Conservation (phyloP, 2,888 invertebrate genomes). For the Chaitophorus viminalis region DNA sequence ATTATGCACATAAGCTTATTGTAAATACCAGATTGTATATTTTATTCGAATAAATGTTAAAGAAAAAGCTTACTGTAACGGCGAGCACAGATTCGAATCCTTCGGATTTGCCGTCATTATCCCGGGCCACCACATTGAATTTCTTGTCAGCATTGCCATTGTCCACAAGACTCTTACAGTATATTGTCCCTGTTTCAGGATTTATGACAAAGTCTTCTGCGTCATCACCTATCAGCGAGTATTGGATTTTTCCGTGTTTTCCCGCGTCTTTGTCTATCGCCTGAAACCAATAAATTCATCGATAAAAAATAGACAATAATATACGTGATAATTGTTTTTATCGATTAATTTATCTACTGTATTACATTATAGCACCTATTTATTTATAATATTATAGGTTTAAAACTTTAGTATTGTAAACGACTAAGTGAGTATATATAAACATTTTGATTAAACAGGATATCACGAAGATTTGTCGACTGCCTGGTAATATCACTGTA, state of each 20-base stretch:
- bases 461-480: too few species aligned
- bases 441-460: too few species aligned
- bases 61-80: constrained; percentile 38
- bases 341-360: too few species aligned
- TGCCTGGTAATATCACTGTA: too few species aligned
- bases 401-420: too few species aligned
- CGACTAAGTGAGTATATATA: too few species aligned
- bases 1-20: too few species aligned
- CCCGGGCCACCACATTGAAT: constrained; percentile 32
- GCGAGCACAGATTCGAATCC: not conserved
- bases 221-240: constrained; percentile 4
- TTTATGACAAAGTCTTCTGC: constrained; percentile 31
- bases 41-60: too few species aligned
- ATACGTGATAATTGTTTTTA: not conserved
- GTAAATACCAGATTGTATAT: too few species aligned
- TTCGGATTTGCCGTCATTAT: constrained; percentile 7
- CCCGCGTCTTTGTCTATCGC: constrained; percentile 48
- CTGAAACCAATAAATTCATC: constrained; percentile 8
- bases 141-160: not conserved
- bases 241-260: constrained; percentile 48
- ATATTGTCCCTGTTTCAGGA: constrained; percentile 31
- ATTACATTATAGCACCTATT: too few species aligned
- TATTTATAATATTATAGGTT: too few species aligned
- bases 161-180: constrained; percentile 3
- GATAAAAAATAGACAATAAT: too few species aligned